Percentiles rank a stretch among this genome's conserved stretches.
phyloP scores from a whole-genome alignment of 2,113 vertebrate species.

The Ancistrus triradiatus region DNA sequence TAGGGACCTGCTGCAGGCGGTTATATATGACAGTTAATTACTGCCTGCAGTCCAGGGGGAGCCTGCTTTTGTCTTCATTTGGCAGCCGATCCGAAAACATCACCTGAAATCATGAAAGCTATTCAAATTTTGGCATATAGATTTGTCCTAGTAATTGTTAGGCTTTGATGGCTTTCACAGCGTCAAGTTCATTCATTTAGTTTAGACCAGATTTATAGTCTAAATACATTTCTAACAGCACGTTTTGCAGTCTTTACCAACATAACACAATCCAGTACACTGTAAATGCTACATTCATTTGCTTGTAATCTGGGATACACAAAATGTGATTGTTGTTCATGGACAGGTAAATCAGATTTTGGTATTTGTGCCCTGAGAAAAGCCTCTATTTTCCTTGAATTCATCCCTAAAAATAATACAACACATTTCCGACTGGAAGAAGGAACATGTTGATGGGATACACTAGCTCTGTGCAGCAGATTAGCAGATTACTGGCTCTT shows the following conservation, averaged over 20 bases:
- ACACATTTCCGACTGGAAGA: constrained; percentile 59
- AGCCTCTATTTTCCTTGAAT: constrained; percentile 50
- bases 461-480: constrained; percentile 59
- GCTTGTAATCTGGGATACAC: constrained; percentile 48
- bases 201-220: neutral
- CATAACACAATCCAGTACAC: constrained; percentile 31
- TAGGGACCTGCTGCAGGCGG: constrained; percentile 20
- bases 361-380: constrained; percentile 63
- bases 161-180: neutral
- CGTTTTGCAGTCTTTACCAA: constrained; percentile 23
- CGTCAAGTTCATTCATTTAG: neutral
- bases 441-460: constrained; percentile 50
- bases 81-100: constrained; percentile 21
- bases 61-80: constrained; percentile 31
- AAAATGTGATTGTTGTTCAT: constrained; percentile 57
- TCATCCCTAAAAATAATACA: constrained; percentile 37
- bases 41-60: constrained; percentile 29
- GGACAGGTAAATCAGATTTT: constrained; percentile 62
- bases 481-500: constrained; percentile 70
- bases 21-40: constrained; percentile 43
- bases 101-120: constrained; percentile 34
- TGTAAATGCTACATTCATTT: constrained; percentile 54
- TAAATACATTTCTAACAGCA: neutral
- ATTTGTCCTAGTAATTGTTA: neutral
- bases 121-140: constrained; percentile 25